Percentiles rank a stretch among this genome's conserved stretches.
Conservation (phyloP, 2,797 vertebrate species). For the Perodicticus potto region DNA sequence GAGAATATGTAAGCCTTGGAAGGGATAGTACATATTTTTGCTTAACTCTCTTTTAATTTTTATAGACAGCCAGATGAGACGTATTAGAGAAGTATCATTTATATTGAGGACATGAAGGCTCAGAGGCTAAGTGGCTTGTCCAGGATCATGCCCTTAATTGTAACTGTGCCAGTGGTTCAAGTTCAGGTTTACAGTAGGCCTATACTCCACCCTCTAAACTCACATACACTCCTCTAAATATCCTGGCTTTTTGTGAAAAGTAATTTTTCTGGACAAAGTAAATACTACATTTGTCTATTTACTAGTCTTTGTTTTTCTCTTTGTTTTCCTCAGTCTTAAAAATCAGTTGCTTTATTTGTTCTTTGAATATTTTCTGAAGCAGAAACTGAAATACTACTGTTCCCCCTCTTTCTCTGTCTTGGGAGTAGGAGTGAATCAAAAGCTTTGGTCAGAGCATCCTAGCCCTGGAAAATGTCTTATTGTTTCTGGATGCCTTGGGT, state of each 20-base stretch:
- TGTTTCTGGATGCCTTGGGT: background rate
- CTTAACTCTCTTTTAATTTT: background rate
- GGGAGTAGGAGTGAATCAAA: background rate
- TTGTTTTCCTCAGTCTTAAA: slow-evolving; percentile 23
- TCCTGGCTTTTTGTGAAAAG: background rate
- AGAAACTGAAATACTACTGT: background rate
- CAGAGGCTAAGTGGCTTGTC: background rate
- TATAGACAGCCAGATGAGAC: background rate
- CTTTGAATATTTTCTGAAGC: slow-evolving; percentile 24
- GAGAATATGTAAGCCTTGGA: background rate
- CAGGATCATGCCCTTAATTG: background rate
- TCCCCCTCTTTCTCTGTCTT: background rate
- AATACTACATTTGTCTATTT: background rate
- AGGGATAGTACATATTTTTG: background rate
- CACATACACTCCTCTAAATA: background rate
- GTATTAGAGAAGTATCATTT: background rate
- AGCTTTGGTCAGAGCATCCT: background rate
- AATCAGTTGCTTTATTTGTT: background rate
- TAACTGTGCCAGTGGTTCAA: background rate
- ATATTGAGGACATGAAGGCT: background rate
- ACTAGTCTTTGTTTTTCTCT: slow-evolving; percentile 1
- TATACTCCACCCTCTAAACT: no score
- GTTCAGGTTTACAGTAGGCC: background rate
- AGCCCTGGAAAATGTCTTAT: background rate
- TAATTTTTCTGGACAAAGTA: background rate